Evolutionary conservation across 2,113 vertebrate species (phyloP).

Genomic region (Serinus canaria): DNA sequence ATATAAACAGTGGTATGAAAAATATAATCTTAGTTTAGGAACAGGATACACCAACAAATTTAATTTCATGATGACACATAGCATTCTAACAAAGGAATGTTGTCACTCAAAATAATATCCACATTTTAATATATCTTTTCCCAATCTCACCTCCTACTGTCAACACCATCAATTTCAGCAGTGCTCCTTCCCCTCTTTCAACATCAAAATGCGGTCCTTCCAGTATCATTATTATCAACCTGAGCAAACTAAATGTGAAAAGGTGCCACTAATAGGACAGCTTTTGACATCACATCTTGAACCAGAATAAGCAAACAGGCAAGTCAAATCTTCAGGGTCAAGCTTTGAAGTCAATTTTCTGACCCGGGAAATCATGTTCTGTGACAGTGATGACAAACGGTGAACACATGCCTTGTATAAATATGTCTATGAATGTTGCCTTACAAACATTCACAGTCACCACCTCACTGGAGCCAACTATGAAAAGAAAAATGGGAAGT

Average conservation of each 20-base stretch:
- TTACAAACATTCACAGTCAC: conserved; percentile 33
- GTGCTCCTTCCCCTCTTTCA: conserved; percentile 54
- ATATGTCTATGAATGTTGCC: conserved; percentile 37
- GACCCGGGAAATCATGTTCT: conserved; percentile 70
- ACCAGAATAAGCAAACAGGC: conserved; percentile 76
- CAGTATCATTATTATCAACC: conserved; percentile 71
- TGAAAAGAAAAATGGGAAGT: neutral
- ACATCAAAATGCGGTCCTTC: conserved; percentile 72
- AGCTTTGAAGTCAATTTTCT: conserved; percentile 66
- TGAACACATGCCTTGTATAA: conserved; percentile 56
- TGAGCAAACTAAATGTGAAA: conserved; percentile 73
- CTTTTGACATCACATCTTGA: conserved; percentile 76
- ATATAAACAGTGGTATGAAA: neutral
- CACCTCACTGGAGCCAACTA: neutral
- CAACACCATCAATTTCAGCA: conserved; percentile 73
- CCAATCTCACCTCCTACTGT: conserved; percentile 67
- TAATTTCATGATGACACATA: neutral
- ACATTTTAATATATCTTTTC: conserved; percentile 48
- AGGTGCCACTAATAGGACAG: conserved; percentile 74
- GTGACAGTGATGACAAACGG: conserved; percentile 67
- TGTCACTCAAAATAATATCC: conserved; percentile 26
- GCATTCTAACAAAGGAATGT: conserved; percentile 27
- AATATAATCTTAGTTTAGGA: neutral
- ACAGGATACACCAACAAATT: neutral
- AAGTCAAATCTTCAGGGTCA: conserved; percentile 76